Base-by-base conservation (phyloP, 2,797 vertebrate genomes). In the Anisognathus igniventris region DNA sequence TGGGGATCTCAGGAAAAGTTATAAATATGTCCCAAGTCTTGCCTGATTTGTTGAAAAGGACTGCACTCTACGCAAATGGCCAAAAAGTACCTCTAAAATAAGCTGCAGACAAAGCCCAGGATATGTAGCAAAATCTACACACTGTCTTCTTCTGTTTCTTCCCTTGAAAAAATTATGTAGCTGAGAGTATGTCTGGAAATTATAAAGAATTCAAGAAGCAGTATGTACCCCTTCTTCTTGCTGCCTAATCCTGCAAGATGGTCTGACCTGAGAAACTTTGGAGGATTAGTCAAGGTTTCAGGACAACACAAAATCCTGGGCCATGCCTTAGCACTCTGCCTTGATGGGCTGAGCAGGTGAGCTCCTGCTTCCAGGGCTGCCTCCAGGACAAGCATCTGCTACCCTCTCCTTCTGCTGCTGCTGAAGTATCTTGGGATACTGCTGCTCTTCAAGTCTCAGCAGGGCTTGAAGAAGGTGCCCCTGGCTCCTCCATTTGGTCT, bases 331-430 rank as follows among this genome's bases (percentile, higher is more conserved):
- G 30, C 31, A 54, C 22, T 18, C 33, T 47, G 14, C 53, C 44
- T 72, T 50, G 23, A 62, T 4, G 9, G 44, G 44, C 8, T 3
- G 1, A 56, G 60, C 12, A 53, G 35, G 18, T 0, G 0, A 95
- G 44, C 1, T 50, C 20, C 28, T 57, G 15, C 30, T 85, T 71
- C 37, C 53, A 50, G 40, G 27, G 47, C 56, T 82, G 40, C 33
- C 22, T 48, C 10, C 12, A 56, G 47, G 31, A 70, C 13, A 23
- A 4, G 28, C 0, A 3, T 27, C 40, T 73, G 24, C 44, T 83
- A 42, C 30, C 27, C 14, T 50, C 44, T 85, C 14, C 75, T 33
- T 70, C 57, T 80, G 42, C 57, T 65, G 24, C 42, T 53, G n/a
- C 23, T 60, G 37, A 57, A 79, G 30, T n/a, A 40, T 48, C 24